Conservation (phyloP, 2,888 invertebrate species). For the Coenonympha arcania region DNA sequence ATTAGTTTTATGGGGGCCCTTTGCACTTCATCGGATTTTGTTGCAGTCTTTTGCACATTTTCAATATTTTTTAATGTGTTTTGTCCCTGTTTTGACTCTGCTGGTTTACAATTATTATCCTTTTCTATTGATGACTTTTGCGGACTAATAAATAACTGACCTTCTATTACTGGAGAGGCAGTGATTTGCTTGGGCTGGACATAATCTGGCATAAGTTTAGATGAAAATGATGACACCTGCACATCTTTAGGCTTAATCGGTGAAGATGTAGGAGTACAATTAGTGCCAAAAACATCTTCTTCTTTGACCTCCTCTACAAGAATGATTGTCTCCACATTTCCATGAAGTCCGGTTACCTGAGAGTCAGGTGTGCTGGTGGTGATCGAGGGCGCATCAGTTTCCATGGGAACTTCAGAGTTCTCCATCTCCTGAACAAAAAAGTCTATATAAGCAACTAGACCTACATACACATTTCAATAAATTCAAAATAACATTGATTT, state of each 20-base stretch:
- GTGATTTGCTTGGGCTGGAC: background rate
- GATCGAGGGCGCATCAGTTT: conserved; percentile 62
- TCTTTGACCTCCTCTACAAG: conserved; percentile 54
- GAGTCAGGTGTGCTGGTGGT: conserved; percentile 51
- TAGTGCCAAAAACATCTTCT: conserved; percentile 26
- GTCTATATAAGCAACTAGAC: conserved; percentile 27
- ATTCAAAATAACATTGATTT: conserved; percentile 35
- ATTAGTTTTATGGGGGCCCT: background rate
- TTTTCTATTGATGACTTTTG: too few species aligned
- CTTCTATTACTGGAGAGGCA: conserved; percentile 7
- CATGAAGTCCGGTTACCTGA: conserved; percentile 45
- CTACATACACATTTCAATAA: too few species aligned
- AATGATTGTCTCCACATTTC: conserved; percentile 54
- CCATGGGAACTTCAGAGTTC: conserved; percentile 55
- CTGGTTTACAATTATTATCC: too few species aligned
- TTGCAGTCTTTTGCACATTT: conserved; percentile 12
- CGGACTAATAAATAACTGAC: background rate
- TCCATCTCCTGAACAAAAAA: conserved; percentile 54
- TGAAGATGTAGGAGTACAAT: conserved; percentile 26
- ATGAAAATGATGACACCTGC: background rate
- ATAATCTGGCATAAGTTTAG: conserved; percentile 4
- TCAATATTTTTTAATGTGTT: conserved; percentile 20
- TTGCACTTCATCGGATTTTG: conserved; percentile 19
- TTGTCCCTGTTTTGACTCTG: conserved; percentile 8
- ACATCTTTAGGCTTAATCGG: conserved; percentile 8